These are phyloP conservation scores for Dasypogon diadema DNA, from an alignment of 2,888 invertebrate genomes.

Conservation along the genomic window DNA sequence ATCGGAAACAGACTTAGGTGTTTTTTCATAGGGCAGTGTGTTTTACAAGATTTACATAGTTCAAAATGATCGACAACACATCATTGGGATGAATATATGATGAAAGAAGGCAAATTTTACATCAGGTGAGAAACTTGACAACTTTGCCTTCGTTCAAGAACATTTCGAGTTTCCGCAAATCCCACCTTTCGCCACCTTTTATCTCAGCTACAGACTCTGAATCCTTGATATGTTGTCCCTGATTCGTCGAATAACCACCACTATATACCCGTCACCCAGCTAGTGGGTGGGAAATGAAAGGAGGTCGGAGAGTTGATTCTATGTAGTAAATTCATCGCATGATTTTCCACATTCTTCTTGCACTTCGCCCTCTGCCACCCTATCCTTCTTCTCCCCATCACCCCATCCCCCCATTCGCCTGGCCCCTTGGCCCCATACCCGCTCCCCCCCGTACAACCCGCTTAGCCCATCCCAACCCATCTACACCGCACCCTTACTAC, in stretches of 20 bases:
- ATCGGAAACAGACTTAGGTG: too few species aligned
- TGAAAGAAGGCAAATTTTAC: constrained; percentile 21
- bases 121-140: constrained; percentile 41
- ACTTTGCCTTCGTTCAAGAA: constrained; percentile 44
- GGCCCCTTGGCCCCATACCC: too few species aligned
- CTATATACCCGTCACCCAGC: constrained; percentile 14
- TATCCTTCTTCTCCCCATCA: neutral
- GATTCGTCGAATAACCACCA: constrained; percentile 47
- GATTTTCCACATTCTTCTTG: constrained; percentile 43
- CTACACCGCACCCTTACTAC: neutral
- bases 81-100: neutral
- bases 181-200: constrained; percentile 46
- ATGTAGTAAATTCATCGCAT: constrained; percentile 42
- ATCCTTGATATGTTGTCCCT: constrained; percentile 46
- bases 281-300: constrained; percentile 21
- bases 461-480: neutral
- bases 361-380: constrained; percentile 14
- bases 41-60: too few species aligned
- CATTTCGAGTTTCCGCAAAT: constrained; percentile 45
- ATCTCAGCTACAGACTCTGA: constrained; percentile 43
- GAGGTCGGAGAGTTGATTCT: constrained; percentile 38
- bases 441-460: neutral
- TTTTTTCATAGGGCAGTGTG: too few species aligned
- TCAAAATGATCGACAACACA: too few species aligned
- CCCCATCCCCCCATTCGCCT: neutral